phyloP scores from a whole-genome alignment of 2,888 invertebrate species.

The Zaprionus lineosus region DNA sequence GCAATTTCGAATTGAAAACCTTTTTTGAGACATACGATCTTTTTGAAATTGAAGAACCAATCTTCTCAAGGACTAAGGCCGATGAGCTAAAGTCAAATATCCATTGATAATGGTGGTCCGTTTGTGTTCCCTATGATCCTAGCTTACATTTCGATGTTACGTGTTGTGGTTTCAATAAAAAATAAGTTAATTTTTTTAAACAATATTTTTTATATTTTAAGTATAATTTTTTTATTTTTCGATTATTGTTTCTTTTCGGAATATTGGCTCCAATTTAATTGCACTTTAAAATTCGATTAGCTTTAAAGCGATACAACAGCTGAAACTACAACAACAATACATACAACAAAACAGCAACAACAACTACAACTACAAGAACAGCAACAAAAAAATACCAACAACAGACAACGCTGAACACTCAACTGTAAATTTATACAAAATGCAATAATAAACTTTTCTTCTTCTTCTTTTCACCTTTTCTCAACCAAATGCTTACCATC shows the following conservation, averaged over 20 bases:
- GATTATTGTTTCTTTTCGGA: constrained; percentile 21
- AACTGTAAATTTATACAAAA: constrained; percentile 73
- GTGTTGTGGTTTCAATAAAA: constrained; percentile 41
- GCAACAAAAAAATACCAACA: constrained; percentile 28
- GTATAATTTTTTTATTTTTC: constrained; percentile 14
- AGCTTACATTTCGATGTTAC: constrained; percentile 27
- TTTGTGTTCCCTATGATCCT: constrained; percentile 9
- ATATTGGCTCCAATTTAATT: constrained; percentile 69
- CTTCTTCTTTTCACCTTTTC: constrained; percentile 76
- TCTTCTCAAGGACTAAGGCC: no score
- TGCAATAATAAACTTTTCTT: constrained; percentile 76
- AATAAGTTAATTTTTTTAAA: no score
- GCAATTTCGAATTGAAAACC: constrained; percentile 11
- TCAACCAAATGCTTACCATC: constrained; percentile 66
- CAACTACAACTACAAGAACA: constrained; percentile 39
- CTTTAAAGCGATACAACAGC: constrained; percentile 59
- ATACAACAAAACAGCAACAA: constrained; percentile 32
- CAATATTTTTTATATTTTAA: constrained; percentile 7
- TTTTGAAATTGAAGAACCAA: no score
- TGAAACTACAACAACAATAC: constrained; percentile 42
- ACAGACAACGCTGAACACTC: constrained; percentile 51
- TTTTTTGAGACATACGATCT: constrained; percentile 15
- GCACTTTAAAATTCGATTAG: constrained; percentile 69
- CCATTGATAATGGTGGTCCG: constrained; percentile 41
- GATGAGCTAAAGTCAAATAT: no score